Evolutionary conservation across 1,140 invertebrate species (phyloP), one percentile per base, ranked within the genome.

Genomic region (Eulimnadia texana): DNA sequence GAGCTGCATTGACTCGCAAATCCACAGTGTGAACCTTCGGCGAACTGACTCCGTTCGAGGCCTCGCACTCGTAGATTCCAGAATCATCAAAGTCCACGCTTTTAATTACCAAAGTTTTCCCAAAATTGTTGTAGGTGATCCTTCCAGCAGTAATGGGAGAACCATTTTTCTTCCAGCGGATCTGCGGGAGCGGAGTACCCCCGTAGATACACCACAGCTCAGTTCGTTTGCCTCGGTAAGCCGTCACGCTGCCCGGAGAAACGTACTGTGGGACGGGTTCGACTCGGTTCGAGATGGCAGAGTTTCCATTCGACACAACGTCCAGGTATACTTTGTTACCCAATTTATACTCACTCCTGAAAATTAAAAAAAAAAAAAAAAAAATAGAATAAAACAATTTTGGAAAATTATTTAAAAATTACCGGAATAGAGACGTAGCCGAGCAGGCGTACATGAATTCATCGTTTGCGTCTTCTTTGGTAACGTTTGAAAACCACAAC

Each of bases 401-500:
- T 9, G 6, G 6, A 42, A 42, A 42, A 42, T 42, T 42, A 6
- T 9, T 3, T 11, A 2, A 28, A 1, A 33, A 2, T 6, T 66
- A 74, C 71, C 74, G 70, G 70, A 90, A 92, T 0, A 84, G 73
- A 0, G 89, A 92, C 42, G 88, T 86, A 0, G 90, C 91, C 3
- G 89, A 86, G 68, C 92, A 96, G 51, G 87, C 87, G 70, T 96
- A 96, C 60, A 81, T 82, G 70, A 84, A 90, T 66, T 92, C 84
- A 13, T 83, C 79, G 57, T 84, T 86, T 3, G 82, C 81, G 73
- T 96, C 92, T 16, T 79, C 69, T 59, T 81, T 79, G 0, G 90
- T 94, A 3, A 96, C 85, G 75, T 95, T 94, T 23, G 90, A 91
- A 74, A 95, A 95, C 85, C 90, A 93, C 0, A 96, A 75, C 67